Percentiles rank a stretch among this genome's conserved stretches.
Conservation (phyloP, 1,140 invertebrate species). For the Harlomillsia oculata region DNA sequence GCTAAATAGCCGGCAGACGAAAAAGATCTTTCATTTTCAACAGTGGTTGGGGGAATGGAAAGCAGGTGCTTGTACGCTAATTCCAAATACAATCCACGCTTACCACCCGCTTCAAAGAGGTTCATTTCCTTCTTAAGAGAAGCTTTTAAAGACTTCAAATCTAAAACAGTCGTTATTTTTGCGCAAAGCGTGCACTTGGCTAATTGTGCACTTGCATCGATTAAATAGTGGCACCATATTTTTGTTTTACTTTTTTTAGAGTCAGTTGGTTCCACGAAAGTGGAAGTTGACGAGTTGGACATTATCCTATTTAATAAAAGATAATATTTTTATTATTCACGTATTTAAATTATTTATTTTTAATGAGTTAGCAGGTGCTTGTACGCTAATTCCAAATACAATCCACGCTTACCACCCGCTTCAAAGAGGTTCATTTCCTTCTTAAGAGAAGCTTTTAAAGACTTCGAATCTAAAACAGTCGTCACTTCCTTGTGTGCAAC, state of each 20-base stretch:
- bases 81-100: conserved; percentile 4
- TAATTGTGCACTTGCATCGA: not conserved
- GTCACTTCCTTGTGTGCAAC: no score
- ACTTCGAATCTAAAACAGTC: no score
- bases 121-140: conserved; percentile 4
- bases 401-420: not conserved
- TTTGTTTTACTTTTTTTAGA: no score
- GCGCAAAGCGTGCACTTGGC: not conserved
- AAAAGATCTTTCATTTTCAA: conserved; percentile 13
- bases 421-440: conserved; percentile 4
- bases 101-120: conserved; percentile 1
- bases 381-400: conserved; percentile 2
- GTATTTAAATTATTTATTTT: no score
- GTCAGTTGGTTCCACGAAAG: no score
- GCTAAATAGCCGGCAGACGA: conserved; percentile 15
- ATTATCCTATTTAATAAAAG: no score
- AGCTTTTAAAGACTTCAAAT: not conserved
- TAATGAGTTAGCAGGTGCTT: not conserved
- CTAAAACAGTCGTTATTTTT: not conserved
- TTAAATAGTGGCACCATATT: not conserved
- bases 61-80: not conserved
- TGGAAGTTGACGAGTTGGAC: no score
- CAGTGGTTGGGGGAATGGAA: conserved; percentile 5
- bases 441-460: not conserved
- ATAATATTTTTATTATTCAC: no score